A percentile compares a stretch with the other conserved stretches of the same genome.
Evolutionary conservation across 2,797 vertebrate species (phyloP).

Genomic region (Chloroceryle amazona): DNA sequence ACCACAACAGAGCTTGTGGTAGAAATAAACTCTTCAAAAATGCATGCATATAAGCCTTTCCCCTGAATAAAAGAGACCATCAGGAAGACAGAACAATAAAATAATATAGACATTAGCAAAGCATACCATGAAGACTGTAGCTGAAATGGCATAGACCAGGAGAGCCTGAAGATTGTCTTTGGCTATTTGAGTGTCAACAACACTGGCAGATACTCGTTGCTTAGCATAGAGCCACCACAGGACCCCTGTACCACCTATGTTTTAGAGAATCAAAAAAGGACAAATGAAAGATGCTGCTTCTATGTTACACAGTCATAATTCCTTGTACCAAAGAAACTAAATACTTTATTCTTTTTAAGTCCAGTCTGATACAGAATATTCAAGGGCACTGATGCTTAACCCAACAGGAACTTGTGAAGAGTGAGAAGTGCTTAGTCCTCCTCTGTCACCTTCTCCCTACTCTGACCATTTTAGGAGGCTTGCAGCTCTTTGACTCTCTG

Average conservation of each 20-base stretch:
- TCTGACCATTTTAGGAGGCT: not conserved
- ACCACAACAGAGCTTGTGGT: not conserved
- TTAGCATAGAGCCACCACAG: slow-evolving; percentile 98
- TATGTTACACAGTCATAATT: not conserved
- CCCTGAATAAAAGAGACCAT: not conserved
- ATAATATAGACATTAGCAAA: not conserved
- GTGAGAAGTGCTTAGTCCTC: not conserved
- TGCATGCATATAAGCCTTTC: not conserved
- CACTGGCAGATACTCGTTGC: slow-evolving; percentile 85
- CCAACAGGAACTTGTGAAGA: not conserved
- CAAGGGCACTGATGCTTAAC: not conserved
- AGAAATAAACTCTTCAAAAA: slow-evolving; percentile 3
- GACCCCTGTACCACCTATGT: slow-evolving; percentile 91
- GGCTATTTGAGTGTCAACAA: slow-evolving; percentile 83
- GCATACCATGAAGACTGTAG: slow-evolving; percentile 92
- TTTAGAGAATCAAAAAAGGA: not conserved
- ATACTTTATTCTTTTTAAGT: not conserved
- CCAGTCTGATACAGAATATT: not conserved
- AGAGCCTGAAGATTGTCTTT: slow-evolving; percentile 90
- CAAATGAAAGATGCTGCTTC: not conserved
- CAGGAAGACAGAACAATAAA: not conserved
- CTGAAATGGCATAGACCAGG: slow-evolving; percentile 92
- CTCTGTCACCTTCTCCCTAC: not conserved
- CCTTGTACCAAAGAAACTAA: not conserved
- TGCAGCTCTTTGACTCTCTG: not conserved